Evolutionary conservation across 2,113 vertebrate genomes (phyloP).

Genomic region (Marmota flaviventris): DNA sequence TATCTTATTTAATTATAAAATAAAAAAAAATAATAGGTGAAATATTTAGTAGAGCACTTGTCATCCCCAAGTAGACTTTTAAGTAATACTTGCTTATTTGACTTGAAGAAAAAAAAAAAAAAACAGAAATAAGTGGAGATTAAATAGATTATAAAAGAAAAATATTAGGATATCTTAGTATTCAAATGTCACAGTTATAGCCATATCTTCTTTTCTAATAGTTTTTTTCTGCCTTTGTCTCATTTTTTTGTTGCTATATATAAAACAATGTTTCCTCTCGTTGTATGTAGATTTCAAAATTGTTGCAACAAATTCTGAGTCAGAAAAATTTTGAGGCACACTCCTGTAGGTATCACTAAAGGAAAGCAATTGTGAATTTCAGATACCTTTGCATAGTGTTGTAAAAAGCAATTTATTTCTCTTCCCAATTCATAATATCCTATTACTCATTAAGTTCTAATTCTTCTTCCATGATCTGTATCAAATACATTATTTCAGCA

Average conservation of each 20-base stretch:
- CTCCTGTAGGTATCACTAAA: background rate
- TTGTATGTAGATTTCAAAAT: background rate
- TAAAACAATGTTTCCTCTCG: background rate
- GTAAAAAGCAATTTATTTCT: background rate
- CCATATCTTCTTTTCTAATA: background rate
- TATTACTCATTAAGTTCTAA: constrained; percentile 48
- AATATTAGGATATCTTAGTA: background rate
- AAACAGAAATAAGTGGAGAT: background rate
- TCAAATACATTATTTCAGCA: background rate
- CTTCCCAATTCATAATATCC: background rate
- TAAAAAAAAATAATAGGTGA: background rate
- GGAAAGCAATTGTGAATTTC: constrained; percentile 10
- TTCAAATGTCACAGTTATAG: background rate
- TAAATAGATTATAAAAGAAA: background rate
- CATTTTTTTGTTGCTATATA: background rate
- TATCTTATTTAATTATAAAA: background rate
- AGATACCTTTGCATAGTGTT: background rate
- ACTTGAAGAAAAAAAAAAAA: background rate
- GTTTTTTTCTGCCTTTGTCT: background rate
- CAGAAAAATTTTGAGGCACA: background rate
- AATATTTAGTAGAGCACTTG: background rate
- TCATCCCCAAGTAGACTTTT: background rate
- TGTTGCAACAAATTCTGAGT: constrained; percentile 12
- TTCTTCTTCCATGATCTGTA: background rate
- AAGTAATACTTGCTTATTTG: background rate